Conservation (phyloP, 2,888 invertebrate genomes). For the Acleris cristana region DNA sequence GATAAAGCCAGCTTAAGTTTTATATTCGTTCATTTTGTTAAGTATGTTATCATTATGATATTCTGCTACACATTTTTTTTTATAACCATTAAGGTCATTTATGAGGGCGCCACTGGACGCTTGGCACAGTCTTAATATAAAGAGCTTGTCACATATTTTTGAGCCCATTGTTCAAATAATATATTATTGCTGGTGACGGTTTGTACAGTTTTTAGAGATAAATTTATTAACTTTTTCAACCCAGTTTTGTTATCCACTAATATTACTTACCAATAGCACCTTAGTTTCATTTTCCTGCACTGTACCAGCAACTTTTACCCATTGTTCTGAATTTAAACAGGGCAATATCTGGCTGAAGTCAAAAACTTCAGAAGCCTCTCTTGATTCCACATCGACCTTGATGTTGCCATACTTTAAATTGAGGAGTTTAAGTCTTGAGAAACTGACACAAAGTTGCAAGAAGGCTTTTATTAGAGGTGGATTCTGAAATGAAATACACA, state of each 20-base stretch:
- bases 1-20: too few relatives aligned
- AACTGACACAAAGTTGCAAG: constrained; percentile 62
- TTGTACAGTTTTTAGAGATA: too few relatives aligned
- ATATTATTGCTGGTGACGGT: too few relatives aligned
- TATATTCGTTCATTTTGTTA: too few relatives aligned
- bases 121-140: too few relatives aligned
- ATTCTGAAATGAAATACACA: constrained; percentile 60
- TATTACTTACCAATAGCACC: constrained; percentile 61
- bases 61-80: too few relatives aligned
- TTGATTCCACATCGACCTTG: constrained; percentile 51
- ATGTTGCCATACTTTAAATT: constrained; percentile 71
- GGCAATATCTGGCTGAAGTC: constrained; percentile 65
- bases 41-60: too few relatives aligned
- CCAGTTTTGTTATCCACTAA: not conserved
- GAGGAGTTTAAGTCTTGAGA: constrained; percentile 67
- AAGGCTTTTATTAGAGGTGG: constrained; percentile 58
- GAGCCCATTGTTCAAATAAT: too few relatives aligned
- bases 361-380: constrained; percentile 49
- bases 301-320: constrained; percentile 57
- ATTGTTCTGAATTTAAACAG: constrained; percentile 62
- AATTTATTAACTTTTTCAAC: too few relatives aligned
- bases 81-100: too few relatives aligned
- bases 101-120: too few relatives aligned
- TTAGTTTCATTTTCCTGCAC: constrained; percentile 53
- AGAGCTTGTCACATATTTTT: too few relatives aligned